These are phyloP conservation scores for Nephrotoma guestfalica DNA, from an alignment of 2,888 invertebrate species.

Conservation along the genomic window DNA sequence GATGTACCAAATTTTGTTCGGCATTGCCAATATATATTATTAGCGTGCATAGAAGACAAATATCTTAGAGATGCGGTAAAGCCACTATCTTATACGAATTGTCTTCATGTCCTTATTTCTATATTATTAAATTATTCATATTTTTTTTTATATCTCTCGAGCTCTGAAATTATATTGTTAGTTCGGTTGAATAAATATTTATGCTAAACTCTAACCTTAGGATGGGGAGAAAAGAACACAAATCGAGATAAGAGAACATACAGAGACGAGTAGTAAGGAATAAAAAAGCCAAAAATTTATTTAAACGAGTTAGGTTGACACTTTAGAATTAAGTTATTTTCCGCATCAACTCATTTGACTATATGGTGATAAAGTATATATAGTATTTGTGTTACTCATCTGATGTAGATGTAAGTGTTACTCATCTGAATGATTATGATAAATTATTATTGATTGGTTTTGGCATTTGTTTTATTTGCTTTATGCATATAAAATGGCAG, in stretches of 20 bases:
- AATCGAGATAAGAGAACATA: not conserved
- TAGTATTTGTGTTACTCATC: not conserved
- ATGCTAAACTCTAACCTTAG: not conserved
- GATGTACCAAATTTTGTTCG: not conserved
- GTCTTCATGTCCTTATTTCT: not conserved
- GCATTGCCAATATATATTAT: not conserved
- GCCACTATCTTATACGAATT: not conserved
- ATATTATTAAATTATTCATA: not conserved
- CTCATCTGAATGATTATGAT: not conserved
- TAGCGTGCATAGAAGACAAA: not conserved
- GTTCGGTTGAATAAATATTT: not conserved
- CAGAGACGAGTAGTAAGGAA: not conserved
- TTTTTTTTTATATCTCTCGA: not conserved
- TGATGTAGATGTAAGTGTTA: not conserved
- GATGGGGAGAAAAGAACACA: not conserved
- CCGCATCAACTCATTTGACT: not conserved
- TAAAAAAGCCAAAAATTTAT: not conserved
- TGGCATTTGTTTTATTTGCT: not conserved
- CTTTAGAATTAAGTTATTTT: not conserved
- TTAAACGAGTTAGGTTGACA: not conserved
- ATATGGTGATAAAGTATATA: not conserved
- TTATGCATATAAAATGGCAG: too few species aligned
- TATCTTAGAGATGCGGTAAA: not conserved
- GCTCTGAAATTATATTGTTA: not conserved
- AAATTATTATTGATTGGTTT: not conserved